These are phyloP conservation scores for Tipula helvola DNA, from an alignment of 2,888 invertebrate genomes.

Conservation along the genomic window DNA sequence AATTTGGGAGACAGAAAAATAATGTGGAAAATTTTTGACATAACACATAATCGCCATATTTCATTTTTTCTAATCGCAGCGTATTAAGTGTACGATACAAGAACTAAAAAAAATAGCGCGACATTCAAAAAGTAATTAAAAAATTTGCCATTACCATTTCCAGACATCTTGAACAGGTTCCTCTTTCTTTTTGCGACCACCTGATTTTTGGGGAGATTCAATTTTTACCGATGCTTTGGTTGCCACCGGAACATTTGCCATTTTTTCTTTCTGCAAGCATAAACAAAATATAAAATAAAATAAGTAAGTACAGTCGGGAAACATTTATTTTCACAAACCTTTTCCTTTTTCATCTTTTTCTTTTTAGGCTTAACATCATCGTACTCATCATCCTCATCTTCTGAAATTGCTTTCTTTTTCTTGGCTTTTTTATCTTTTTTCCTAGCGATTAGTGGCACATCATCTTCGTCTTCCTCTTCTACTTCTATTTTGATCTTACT, in stretches of 20 bases:
- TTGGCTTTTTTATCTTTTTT: conserved; percentile 53
- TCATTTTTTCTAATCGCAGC: not conserved
- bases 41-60: not conserved
- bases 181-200: conserved; percentile 53
- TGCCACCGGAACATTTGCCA: not conserved
- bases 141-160: conserved; percentile 58
- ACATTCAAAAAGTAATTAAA: conserved; percentile 21
- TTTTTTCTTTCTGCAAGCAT: not conserved
- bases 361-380: conserved; percentile 42
- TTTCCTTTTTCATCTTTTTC: conserved; percentile 37
- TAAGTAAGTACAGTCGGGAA: not conserved
- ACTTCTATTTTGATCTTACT: conserved; percentile 35
- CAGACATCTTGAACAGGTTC: conserved; percentile 76
- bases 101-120: not conserved
- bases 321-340: conserved; percentile 16
- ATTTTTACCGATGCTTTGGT: conserved; percentile 8
- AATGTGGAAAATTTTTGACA: not conserved
- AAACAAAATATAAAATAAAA: not conserved
- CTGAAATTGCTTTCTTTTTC: conserved; percentile 33
- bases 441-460: conserved; percentile 51
- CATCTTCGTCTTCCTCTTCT: conserved; percentile 39
- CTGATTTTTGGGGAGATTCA: conserved; percentile 20
- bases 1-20: not conserved
- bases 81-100: not conserved
- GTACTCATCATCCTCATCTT: conserved; percentile 45